phyloP scores from a whole-genome alignment of 2,797 vertebrate genomes.

The Diplodus sargus region DNA sequence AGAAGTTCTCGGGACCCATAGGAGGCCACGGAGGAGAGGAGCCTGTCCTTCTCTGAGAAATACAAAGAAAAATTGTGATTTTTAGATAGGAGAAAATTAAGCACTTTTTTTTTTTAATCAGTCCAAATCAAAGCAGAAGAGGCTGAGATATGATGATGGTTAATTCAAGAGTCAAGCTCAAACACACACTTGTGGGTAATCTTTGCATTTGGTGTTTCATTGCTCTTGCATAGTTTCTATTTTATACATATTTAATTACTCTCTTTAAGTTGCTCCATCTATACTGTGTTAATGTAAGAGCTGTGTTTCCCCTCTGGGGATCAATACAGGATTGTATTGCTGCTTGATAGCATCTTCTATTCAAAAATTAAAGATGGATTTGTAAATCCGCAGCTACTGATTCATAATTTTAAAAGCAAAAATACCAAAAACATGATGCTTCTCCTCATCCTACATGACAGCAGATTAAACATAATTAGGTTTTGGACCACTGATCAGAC shows the following conservation, averaged over 20 bases:
- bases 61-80: not conserved
- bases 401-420: not conserved
- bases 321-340: no score
- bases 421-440: not conserved
- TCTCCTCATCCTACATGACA: not conserved
- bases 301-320: no score
- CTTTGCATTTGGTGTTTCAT: no score
- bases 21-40: conserved; percentile 78
- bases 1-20: conserved; percentile 83
- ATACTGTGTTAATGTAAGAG: no score
- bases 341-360: no score
- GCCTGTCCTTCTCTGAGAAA: conserved; percentile 83
- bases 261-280: no score
- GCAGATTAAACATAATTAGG: not conserved
- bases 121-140: not conserved
- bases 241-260: no score
- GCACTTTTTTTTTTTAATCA: not conserved
- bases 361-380: not conserved
- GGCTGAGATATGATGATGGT: not conserved
- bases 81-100: not conserved
- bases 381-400: not conserved
- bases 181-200: no score
- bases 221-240: no score
- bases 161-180: not conserved
- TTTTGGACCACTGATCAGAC: not conserved